Evolutionary conservation across 2,113 vertebrate species (phyloP).

Genomic region (Leptobrachium leishanense): DNA sequence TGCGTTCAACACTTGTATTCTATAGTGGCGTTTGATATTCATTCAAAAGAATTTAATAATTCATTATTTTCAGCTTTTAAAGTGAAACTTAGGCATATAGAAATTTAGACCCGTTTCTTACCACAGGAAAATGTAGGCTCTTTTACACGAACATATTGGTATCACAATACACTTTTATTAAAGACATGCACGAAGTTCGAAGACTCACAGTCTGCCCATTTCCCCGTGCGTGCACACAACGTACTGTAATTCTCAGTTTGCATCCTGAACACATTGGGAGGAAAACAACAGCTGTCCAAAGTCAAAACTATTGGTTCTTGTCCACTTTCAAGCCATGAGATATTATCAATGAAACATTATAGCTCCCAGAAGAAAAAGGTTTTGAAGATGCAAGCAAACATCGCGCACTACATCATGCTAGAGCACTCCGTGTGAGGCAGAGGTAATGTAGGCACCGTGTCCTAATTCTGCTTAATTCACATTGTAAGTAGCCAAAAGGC

Average conservation of each 20-base stretch:
- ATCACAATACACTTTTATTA: too few relatives aligned
- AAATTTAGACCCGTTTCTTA: too few relatives aligned
- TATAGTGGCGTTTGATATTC: too few relatives aligned
- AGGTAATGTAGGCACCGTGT: neutral
- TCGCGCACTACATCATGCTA: neutral
- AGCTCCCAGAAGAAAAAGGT: neutral
- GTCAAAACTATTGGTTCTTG: neutral
- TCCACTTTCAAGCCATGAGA: neutral
- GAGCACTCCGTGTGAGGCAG: neutral
- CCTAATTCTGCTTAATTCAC: slow-evolving; percentile 5
- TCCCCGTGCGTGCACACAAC: too few relatives aligned
- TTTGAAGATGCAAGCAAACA: neutral
- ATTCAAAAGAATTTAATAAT: too few relatives aligned
- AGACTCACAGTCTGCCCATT: too few relatives aligned
- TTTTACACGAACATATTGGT: too few relatives aligned
- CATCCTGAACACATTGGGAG: neutral
- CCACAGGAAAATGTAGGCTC: too few relatives aligned
- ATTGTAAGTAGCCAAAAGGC: slow-evolving; percentile 16
- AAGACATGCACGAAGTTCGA: too few relatives aligned
- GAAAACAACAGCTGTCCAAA: neutral
- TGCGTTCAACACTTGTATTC: too few relatives aligned
- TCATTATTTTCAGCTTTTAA: too few relatives aligned
- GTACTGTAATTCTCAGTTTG: neutral
- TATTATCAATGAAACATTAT: neutral
- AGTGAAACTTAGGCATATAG: too few relatives aligned